Evolutionary conservation across 2,888 invertebrate genomes (phyloP).

Genomic region (Troides helena): DNA sequence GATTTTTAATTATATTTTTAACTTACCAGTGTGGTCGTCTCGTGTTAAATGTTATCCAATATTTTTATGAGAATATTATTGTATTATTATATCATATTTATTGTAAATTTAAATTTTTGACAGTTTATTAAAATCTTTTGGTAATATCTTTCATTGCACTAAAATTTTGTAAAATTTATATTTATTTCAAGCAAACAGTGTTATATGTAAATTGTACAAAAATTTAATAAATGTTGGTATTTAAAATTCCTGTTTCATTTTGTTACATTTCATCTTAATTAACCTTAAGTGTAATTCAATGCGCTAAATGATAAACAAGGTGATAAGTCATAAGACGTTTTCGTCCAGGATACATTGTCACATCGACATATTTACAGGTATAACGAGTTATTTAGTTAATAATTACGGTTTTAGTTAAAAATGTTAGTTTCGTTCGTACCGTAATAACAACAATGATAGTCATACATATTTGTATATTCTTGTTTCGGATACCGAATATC

Average conservation of each 20-base stretch:
- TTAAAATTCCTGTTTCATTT: conserved; percentile 35
- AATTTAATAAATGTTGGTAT: conserved; percentile 75
- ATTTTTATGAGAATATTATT: conserved; percentile 45
- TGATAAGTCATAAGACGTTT: no score
- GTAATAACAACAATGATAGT: no score
- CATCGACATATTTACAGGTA: no score
- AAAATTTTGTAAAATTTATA: conserved; percentile 9
- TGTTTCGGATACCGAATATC: no score
- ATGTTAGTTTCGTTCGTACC: no score
- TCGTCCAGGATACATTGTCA: no score
- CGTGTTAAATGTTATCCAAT: conserved; percentile 39
- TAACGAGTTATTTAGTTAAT: no score
- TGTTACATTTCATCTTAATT: not conserved
- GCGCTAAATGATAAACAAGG: no score
- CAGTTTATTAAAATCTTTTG: conserved; percentile 43
- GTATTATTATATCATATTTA: conserved; percentile 18
- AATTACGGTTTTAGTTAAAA: no score
- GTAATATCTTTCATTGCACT: conserved; percentile 59
- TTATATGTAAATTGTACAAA: conserved; percentile 71
- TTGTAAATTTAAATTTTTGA: conserved; percentile 49
- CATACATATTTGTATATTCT: no score
- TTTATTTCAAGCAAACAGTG: conserved; percentile 44
- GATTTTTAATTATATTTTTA: conserved; percentile 11
- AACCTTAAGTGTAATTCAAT: no score
- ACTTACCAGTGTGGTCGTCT: conserved; percentile 11